phyloP scores from a whole-genome alignment of 2,113 vertebrate genomes.

The Tursiops truncatus region DNA sequence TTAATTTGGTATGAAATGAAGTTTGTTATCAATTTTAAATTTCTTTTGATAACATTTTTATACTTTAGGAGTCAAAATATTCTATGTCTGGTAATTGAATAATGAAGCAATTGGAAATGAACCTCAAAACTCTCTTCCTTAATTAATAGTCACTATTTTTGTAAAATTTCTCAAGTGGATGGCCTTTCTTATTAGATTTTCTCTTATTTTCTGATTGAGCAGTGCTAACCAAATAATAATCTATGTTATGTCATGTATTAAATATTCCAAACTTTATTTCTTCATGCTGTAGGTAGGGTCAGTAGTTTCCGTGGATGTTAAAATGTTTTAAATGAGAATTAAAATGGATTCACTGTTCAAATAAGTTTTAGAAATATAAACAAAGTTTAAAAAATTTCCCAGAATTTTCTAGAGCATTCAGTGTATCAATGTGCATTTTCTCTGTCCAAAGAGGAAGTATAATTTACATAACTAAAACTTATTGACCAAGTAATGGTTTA shows the following conservation, averaged over 20 bases:
- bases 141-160: constrained; percentile 25
- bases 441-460: neutral
- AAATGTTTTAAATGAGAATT: neutral
- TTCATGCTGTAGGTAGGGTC: neutral
- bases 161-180: neutral
- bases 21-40: constrained; percentile 20
- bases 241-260: neutral
- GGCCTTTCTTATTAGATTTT: neutral
- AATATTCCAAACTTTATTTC: neutral
- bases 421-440: neutral
- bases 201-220: neutral
- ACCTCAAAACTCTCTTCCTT: neutral
- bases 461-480: neutral
- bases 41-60: constrained; percentile 58
- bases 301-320: neutral
- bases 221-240: neutral
- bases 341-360: neutral
- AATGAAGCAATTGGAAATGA: constrained; percentile 66
- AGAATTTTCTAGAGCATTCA: neutral
- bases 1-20: constrained; percentile 65
- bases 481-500: neutral
- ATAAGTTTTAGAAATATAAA: neutral
- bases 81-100: constrained; percentile 53
- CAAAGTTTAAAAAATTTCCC: neutral
- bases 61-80: constrained; percentile 66